Evolutionary conservation across 1,140 invertebrate genomes (phyloP), one percentile per base, ranked within the genome.

Genomic region (Zaprionus tsacasi): DNA sequence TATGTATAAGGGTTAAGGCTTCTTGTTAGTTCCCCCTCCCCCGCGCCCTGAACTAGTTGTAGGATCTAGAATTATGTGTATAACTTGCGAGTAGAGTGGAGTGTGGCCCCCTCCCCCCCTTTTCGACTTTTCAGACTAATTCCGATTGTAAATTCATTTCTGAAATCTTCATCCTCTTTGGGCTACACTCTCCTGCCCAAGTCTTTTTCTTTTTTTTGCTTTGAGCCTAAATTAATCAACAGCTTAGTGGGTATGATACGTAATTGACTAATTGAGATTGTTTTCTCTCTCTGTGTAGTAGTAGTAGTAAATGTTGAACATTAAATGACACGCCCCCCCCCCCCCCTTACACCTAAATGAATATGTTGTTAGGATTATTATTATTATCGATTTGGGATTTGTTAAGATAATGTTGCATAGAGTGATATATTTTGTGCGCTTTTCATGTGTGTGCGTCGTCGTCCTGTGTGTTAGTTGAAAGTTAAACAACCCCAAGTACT

Each of bases 401-500:
- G 38, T 72, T 66, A 48, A 58, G 48, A 66, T 61, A 21, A 2
- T n/a, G 57, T 56, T 76, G 58, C 66, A 61, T 74, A 63, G 40
- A 45, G 67, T 75, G 72, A 75, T 75, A 75, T 75, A 54, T 70
- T 75, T 52, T 64, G 71, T 65, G 30, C 40, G 54, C 55, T 66
- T 71, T 71, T 56, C 17, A 71, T 66, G 43, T 76, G 33, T 71
- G 38, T 71, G 63, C 36, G 67, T 75, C 70, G 67, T 75, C 70
- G 27, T 55, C 40, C 35, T 35, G 56, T 68, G 71, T 63, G 69
- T 60, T 76, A 76, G 73, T 76, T 76, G 40, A 76, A 76, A 72
- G 73, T 76, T 76, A 76, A 76, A 65, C 73, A 76, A 66, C 55
- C 40, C 40, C 40, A 33, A 35, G 45, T 65, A 74, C 71, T 74